Conservation (phyloP, 2,797 vertebrate species). For the Cichlasoma orientale region DNA sequence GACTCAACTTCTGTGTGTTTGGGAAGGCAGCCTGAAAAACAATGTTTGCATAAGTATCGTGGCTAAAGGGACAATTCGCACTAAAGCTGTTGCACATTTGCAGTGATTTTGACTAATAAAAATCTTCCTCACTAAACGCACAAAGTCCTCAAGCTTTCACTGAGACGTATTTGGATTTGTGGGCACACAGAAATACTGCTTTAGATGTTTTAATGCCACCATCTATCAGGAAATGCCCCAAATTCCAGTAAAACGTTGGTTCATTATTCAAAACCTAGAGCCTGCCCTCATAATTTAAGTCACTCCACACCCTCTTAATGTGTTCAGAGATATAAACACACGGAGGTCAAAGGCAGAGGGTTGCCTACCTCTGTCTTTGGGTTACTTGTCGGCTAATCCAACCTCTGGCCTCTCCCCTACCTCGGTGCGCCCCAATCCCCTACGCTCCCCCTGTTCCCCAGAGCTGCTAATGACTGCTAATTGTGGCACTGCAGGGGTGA, state of each 20-base stretch:
- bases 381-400: too few species aligned
- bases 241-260: not conserved
- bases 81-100: not conserved
- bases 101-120: not conserved
- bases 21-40: slow-evolving; percentile 25
- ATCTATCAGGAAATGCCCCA: slow-evolving; percentile 1
- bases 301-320: not conserved
- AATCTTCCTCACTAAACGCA: not conserved
- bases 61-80: not conserved
- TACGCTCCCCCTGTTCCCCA: slow-evolving; percentile 28
- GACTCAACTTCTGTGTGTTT: slow-evolving; percentile 51
- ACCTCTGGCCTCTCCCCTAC: slow-evolving; percentile 29
- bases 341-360: not conserved
- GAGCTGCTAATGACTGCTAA: slow-evolving; percentile 79
- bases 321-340: not conserved
- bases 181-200: not conserved
- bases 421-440: slow-evolving; percentile 20
- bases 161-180: not conserved
- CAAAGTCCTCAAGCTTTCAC: rapidly evolving
- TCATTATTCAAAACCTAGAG: not conserved
- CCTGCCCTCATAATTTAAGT: not conserved
- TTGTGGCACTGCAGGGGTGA: slow-evolving; percentile 69
- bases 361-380: too few species aligned
- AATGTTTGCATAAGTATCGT: not conserved
- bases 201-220: not conserved